Conservation (phyloP, 2,797 vertebrate genomes). For the Neosilurus hyrtlii region DNA sequence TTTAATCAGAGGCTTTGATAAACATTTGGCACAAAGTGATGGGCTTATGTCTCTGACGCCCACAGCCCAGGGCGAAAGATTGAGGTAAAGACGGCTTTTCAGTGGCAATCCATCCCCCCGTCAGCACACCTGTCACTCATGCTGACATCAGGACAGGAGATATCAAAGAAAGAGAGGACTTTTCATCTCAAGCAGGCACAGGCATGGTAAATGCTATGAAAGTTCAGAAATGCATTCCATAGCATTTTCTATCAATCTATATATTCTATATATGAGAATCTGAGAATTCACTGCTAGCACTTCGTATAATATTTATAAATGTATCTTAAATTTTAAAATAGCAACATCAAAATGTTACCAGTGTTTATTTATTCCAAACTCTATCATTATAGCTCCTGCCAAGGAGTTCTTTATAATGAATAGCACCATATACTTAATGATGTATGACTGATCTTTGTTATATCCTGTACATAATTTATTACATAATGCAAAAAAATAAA, state of each 20-base stretch:
- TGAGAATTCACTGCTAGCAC: not conserved
- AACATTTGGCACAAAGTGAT: conserved; percentile 78
- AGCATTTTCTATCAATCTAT: not conserved
- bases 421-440: conserved; percentile 14
- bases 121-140: conserved; percentile 76
- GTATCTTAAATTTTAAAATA: not conserved
- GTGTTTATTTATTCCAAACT: not conserved
- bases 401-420: too few relatives aligned
- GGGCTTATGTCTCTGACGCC: conserved; percentile 73
- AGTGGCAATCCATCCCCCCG: conserved; percentile 71
- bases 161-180: conserved; percentile 69
- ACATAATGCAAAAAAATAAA: conserved; percentile 11
- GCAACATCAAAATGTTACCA: not conserved
- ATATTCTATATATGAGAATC: not conserved
- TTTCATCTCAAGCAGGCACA: conserved; percentile 69
- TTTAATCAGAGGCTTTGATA: conserved; percentile 81
- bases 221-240: conserved; percentile 54
- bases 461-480: conserved; percentile 32
- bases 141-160: conserved; percentile 73
- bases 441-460: conserved; percentile 10
- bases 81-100: conserved; percentile 72
- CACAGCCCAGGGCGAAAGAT: conserved; percentile 77
- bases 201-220: conserved; percentile 56
- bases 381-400: not conserved
- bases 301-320: not conserved